A percentile compares a stretch with the other conserved stretches of the same genome.
These are phyloP conservation scores for Zaprionus inermis DNA, from an alignment of 1,140 invertebrate genomes.

Conservation along the genomic window DNA sequence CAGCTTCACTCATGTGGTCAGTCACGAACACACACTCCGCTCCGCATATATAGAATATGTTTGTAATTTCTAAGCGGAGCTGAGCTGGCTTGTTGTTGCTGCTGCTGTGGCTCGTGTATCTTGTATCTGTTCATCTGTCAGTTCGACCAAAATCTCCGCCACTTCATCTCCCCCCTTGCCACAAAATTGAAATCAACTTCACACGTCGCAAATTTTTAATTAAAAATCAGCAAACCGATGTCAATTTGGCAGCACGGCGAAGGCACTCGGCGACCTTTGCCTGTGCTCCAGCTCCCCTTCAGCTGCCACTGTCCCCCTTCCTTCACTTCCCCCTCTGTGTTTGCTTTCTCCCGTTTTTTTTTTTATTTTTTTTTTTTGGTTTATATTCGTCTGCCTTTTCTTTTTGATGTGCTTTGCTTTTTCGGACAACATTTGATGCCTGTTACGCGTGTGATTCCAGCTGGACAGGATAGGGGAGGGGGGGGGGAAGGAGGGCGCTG, in stretches of 20 bases:
- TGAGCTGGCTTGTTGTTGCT: constrained; percentile 22
- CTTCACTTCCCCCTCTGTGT: neutral
- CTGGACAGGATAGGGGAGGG: neutral
- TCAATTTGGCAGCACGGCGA: constrained; percentile 58
- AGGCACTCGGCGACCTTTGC: constrained; percentile 7
- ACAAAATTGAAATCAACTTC: constrained; percentile 80
- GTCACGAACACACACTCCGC: constrained; percentile 31
- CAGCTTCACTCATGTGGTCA: constrained; percentile 40
- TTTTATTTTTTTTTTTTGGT: neutral
- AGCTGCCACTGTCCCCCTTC: neutral
- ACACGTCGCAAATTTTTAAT: constrained; percentile 83
- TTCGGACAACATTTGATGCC: constrained; percentile 77
- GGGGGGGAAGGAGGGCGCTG: neutral
- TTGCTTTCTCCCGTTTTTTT: constrained; percentile 13
- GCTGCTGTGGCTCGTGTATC: constrained; percentile 3
- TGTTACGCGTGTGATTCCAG: constrained; percentile 52
- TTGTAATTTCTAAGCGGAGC: constrained; percentile 26
- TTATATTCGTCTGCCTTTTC: constrained; percentile 8
- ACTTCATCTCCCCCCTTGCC: neutral
- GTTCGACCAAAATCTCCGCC: constrained; percentile 6
- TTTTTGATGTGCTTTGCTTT: constrained; percentile 46
- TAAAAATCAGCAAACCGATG: constrained; percentile 81
- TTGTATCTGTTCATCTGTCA: constrained; percentile 48
- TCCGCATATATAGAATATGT: constrained; percentile 3
- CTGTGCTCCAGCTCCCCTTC: neutral